A percentile compares a stretch with the other conserved stretches of the same genome.
phyloP scores from a whole-genome alignment of 2,797 vertebrate species.

The Hybognathus amarus region DNA sequence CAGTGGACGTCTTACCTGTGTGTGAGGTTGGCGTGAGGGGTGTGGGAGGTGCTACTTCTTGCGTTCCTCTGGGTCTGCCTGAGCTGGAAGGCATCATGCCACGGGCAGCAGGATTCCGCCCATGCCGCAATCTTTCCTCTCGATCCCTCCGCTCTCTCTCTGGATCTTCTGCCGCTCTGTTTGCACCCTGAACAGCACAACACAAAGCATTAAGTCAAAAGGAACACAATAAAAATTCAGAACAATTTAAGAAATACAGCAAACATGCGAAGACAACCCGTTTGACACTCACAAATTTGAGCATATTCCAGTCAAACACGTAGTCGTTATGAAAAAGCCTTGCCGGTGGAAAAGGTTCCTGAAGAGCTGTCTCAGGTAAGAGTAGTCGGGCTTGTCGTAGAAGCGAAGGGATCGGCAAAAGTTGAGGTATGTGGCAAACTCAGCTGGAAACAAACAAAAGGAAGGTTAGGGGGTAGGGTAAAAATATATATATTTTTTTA shows the following conservation, averaged over 20 bases:
- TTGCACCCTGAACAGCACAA: constrained; percentile 83
- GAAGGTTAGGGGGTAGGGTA: no score
- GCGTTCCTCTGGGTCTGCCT: constrained; percentile 86
- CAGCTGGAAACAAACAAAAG: constrained; percentile 77
- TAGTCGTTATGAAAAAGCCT: constrained; percentile 98
- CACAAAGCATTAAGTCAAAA: background rate
- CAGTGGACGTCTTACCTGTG: constrained; percentile 67
- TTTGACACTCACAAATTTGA: constrained; percentile 92
- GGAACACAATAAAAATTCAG: background rate
- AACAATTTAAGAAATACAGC: background rate
- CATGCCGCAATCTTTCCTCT: constrained; percentile 90
- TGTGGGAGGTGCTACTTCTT: constrained; percentile 88
- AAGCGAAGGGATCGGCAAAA: constrained; percentile 96
- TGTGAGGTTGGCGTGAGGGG: constrained; percentile 85
- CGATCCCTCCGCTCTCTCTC: constrained; percentile 90
- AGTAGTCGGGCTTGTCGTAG: constrained; percentile 98
- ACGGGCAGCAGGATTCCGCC: constrained; percentile 86
- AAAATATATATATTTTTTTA: no score
- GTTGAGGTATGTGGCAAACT: constrained; percentile 97
- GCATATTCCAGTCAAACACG: constrained; percentile 99
- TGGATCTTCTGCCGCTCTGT: constrained; percentile 89
- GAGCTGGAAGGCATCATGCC: constrained; percentile 87
- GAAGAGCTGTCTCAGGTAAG: constrained; percentile 94
- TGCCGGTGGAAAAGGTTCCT: constrained; percentile 96
- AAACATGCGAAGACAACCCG: background rate